These are phyloP conservation scores for Parnassius smintheus DNA, from an alignment of 2,888 invertebrate genomes.

Conservation along the genomic window DNA sequence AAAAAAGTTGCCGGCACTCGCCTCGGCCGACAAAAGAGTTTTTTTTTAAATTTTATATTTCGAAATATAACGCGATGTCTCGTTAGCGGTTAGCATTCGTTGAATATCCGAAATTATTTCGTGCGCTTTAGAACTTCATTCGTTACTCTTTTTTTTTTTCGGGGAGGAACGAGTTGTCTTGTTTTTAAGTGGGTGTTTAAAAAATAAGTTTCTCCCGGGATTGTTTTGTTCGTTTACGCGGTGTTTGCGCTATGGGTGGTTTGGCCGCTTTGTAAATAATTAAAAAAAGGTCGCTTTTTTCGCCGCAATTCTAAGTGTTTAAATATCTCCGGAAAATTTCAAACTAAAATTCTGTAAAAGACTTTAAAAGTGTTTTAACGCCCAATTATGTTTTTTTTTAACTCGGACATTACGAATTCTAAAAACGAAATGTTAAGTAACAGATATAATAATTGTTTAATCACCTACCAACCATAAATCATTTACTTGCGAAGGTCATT, in stretches of 20 bases:
- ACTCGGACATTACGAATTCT: background rate
- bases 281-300: constrained; percentile 25
- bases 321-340: constrained; percentile 14
- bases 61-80: constrained; percentile 75
- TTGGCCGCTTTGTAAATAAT: constrained; percentile 33
- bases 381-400: constrained; percentile 7
- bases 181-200: constrained; percentile 44
- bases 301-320: constrained; percentile 11
- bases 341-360: constrained; percentile 5
- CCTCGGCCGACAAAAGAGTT: constrained; percentile 65
- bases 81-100: constrained; percentile 77
- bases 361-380: constrained; percentile 14
- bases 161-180: constrained; percentile 51
- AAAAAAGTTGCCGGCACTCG: constrained; percentile 67
- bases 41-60: constrained; percentile 69
- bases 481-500: too few species aligned
- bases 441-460: too few species aligned
- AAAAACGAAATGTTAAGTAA: background rate
- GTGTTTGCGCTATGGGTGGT: constrained; percentile 23
- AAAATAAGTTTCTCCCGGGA: constrained; percentile 45
- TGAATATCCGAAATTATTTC: constrained; percentile 76
- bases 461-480: too few species aligned
- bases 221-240: constrained; percentile 34
- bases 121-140: constrained; percentile 46
- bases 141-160: constrained; percentile 49